Evolutionary conservation across 2,888 invertebrate species (phyloP).

Genomic region (Gerris lacustris): DNA sequence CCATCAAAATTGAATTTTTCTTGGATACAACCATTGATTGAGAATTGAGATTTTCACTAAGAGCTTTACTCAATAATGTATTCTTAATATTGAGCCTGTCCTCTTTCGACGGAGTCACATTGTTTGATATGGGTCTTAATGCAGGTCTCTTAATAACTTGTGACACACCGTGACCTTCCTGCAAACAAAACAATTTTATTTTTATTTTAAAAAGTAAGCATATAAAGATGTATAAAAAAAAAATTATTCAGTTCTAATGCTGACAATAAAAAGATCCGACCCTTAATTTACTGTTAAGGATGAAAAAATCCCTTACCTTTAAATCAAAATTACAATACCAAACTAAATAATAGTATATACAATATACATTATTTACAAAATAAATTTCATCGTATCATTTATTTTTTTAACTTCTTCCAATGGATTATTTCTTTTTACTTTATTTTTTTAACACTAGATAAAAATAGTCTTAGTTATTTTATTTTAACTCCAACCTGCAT

Average conservation of each 20-base stretch:
- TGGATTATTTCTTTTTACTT: too few relatives aligned
- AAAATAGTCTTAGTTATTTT: too few relatives aligned
- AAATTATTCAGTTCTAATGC: neutral
- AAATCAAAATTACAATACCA: too few relatives aligned
- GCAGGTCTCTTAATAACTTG: slow-evolving; percentile 23
- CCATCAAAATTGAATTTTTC: neutral
- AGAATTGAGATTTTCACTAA: neutral
- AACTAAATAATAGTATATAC: too few relatives aligned
- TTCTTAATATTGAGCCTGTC: slow-evolving; percentile 29
- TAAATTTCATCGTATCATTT: too few relatives aligned
- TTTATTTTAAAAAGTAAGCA: slow-evolving; percentile 2
- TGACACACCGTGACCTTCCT: slow-evolving; percentile 17
- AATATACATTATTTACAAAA: too few relatives aligned
- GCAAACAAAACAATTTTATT: slow-evolving; percentile 10
- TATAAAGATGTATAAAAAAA: neutral
- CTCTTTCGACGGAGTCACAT: slow-evolving; percentile 26
- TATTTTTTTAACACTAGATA: too few relatives aligned
- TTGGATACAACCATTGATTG: neutral
- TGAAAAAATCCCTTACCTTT: too few relatives aligned
- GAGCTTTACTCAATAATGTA: neutral
- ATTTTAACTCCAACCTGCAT: too few relatives aligned
- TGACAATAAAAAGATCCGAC: too few relatives aligned
- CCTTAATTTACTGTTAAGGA: too few relatives aligned
- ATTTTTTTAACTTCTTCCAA: too few relatives aligned
- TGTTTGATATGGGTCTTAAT: slow-evolving; percentile 21